A percentile compares a stretch with the other conserved stretches of the same genome.
These are phyloP conservation scores for Trachymyrmex septentrionalis DNA, from an alignment of 1,140 invertebrate genomes.

Conservation along the genomic window DNA sequence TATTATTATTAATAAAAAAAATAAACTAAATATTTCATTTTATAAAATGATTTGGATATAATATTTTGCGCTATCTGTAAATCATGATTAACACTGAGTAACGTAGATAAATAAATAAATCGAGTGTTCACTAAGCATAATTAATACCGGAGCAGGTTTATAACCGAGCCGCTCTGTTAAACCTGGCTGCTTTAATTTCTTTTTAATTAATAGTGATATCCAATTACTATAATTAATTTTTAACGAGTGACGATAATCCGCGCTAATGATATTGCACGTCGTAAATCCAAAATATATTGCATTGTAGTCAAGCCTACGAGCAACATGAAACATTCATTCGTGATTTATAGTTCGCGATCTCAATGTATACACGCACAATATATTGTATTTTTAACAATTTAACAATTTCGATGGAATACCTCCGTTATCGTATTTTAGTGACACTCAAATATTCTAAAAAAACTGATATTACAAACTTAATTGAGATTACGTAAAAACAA, in stretches of 20 bases:
- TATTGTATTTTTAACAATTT: slow-evolving; percentile 8
- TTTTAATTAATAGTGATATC: slow-evolving; percentile 61
- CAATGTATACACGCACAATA: background rate
- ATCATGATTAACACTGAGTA: slow-evolving; percentile 23
- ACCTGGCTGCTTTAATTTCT: slow-evolving; percentile 49
- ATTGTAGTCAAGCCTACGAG: slow-evolving; percentile 36
- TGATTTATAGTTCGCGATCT: slow-evolving; percentile 34
- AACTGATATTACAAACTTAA: slow-evolving; percentile 8
- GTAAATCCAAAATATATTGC: slow-evolving; percentile 59
- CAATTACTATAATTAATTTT: slow-evolving; percentile 63
- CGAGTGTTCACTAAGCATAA: slow-evolving; percentile 48
- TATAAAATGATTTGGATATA: slow-evolving; percentile 21
- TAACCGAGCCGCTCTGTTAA: slow-evolving; percentile 53
- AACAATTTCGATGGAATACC: background rate
- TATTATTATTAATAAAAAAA: slow-evolving; percentile 17
- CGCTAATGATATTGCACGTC: slow-evolving; percentile 56
- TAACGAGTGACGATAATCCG: slow-evolving; percentile 58
- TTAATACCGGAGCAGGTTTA: slow-evolving; percentile 42
- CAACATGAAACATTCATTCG: slow-evolving; percentile 46
- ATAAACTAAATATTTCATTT: slow-evolving; percentile 29
- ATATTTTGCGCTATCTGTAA: slow-evolving; percentile 23
- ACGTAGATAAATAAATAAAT: slow-evolving; percentile 51
- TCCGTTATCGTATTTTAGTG: background rate
- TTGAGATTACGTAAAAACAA: slow-evolving; percentile 10
- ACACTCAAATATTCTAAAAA: background rate